Evolutionary conservation across 2,797 vertebrate species (phyloP).

Genomic region (Neosilurus hyrtlii): DNA sequence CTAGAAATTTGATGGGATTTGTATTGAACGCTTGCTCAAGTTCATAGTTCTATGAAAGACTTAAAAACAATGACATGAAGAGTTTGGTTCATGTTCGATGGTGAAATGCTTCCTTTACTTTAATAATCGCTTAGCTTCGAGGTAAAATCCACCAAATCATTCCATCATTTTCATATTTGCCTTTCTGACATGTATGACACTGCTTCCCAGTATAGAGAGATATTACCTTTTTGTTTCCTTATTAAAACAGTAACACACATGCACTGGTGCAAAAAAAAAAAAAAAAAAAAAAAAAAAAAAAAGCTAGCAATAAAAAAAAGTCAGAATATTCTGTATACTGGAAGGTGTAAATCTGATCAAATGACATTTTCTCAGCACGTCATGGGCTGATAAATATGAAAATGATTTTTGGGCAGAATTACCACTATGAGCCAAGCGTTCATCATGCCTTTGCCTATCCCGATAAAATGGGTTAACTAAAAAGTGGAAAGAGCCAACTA

Average conservation of each 20-base stretch:
- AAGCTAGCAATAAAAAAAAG: background rate
- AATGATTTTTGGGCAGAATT: constrained; percentile 14
- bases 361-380: background rate
- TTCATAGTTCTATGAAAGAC: background rate
- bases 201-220: constrained; percentile 33
- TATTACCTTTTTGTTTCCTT: background rate
- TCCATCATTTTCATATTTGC: constrained; percentile 26
- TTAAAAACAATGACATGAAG: background rate
- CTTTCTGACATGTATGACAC: background rate
- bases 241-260: background rate
- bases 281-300: background rate
- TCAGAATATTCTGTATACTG: constrained; percentile 7
- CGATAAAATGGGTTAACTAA: constrained; percentile 1
- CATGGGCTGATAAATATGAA: constrained; percentile 1
- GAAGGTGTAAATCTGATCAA: background rate
- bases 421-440: constrained; percentile 1
- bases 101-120: constrained; percentile 37
- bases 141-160: constrained; percentile 22
- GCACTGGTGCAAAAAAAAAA: background rate
- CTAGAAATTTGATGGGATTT: background rate
- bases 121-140: constrained; percentile 10
- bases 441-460: constrained; percentile 49
- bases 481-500: background rate
- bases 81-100: background rate
- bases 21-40: background rate